These are phyloP conservation scores for Athalia cordata DNA, from an alignment of 2,888 invertebrate genomes.

Conservation along the genomic window DNA sequence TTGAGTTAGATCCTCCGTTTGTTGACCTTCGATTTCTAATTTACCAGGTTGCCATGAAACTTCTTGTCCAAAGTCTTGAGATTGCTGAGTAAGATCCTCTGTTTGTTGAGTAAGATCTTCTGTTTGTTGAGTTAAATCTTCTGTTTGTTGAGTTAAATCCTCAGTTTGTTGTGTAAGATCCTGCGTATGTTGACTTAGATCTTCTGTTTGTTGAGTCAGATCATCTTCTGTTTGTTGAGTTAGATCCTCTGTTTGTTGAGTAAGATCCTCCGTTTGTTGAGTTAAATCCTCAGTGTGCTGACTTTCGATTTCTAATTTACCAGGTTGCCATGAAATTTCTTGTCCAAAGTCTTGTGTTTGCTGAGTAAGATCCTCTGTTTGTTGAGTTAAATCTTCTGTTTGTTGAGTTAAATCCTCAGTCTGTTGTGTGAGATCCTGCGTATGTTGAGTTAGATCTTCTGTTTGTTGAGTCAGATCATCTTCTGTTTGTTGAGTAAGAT, in stretches of 20 bases:
- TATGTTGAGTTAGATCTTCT: conserved; percentile 54
- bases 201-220: conserved; percentile 54
- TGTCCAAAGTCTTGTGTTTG: conserved; percentile 41
- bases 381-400: conserved; percentile 53
- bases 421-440: conserved; percentile 39
- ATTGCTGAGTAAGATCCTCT: conserved; percentile 53
- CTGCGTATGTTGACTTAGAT: conserved; percentile 54
- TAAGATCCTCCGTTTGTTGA: conserved; percentile 57
- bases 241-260: conserved; percentile 49
- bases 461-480: conserved; percentile 54
- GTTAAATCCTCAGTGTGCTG: too few species aligned
- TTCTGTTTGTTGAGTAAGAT: conserved; percentile 48
- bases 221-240: conserved; percentile 51
- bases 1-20: conserved; percentile 49
- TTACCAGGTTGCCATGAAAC: conserved; percentile 47
- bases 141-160: conserved; percentile 54
- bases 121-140: conserved; percentile 54
- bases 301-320: conserved; percentile 52
- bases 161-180: conserved; percentile 45
- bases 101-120: conserved; percentile 52
- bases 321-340: conserved; percentile 38
- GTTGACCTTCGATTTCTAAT: conserved; percentile 48
- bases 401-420: conserved; percentile 55
- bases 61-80: conserved; percentile 46
- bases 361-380: conserved; percentile 53